phyloP scores from a whole-genome alignment of 2,888 invertebrate species.

The Acanthopleura granulata region DNA sequence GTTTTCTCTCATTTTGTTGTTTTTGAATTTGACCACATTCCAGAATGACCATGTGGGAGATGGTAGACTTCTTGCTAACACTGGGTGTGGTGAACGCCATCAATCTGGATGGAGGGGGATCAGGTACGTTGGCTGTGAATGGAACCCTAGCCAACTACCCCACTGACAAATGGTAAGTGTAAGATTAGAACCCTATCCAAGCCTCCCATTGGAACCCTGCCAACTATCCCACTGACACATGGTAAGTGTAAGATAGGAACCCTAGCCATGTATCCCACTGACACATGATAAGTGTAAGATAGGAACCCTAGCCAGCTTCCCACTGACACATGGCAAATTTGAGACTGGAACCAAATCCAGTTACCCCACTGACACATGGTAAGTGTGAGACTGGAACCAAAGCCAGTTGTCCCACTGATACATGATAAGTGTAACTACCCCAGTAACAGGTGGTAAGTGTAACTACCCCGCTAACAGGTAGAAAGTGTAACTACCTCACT shows the following conservation, averaged over 20 bases:
- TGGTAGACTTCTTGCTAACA: conserved; percentile 61
- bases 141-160: conserved; percentile 65
- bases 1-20: no score
- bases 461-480: conserved; percentile 62
- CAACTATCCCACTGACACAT: no score
- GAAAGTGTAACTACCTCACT: no score
- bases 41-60: conserved; percentile 64
- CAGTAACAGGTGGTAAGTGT: conserved; percentile 63
- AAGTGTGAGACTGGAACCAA: no score
- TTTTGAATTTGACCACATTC: conserved; percentile 21
- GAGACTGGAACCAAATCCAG: no score
- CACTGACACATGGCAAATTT: conserved; percentile 63
- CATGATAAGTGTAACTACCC: conserved; percentile 53
- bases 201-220: no score
- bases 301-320: conserved; percentile 65
- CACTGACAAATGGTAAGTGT: conserved; percentile 64
- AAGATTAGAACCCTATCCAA: no score
- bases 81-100: conserved; percentile 68
- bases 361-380: no score
- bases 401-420: no score
- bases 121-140: conserved; percentile 65
- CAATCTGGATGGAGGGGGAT: conserved; percentile 70
- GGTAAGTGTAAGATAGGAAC: no score
- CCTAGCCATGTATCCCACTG: no score
- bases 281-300: conserved; percentile 35